Evolutionary conservation across 92 coral and sea anemone species (phyloP), one percentile per base, ranked within the genome.

Genomic region (Bergia sp.): DNA sequence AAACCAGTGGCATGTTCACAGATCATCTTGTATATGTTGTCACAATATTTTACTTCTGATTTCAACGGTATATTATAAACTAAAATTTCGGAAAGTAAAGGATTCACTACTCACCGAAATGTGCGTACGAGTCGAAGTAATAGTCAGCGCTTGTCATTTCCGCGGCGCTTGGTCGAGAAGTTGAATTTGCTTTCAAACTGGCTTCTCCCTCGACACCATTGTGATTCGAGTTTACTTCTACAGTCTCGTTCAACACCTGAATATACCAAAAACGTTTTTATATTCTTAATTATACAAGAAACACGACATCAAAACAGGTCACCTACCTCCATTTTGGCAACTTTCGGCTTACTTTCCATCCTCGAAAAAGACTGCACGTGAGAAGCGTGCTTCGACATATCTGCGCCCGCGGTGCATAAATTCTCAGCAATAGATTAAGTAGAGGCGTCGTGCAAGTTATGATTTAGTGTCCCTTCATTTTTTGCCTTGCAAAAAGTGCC

Each of bases 91-190:
- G 69, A 20, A 61, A 61, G 5, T 61, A 21, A 40, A 18, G 64
- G 72, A n/a, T 40, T 66, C 12, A n/a, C 42, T 81, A 74, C 98
- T 92, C 82, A 96, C 99, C 99, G 39, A 96, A 96, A 91, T 96
- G 99, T 37, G 98, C 99, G 82, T 96, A 96, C 53, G 99, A 96
- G 86, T 96, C 99, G 82, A 96, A 96, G 90, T 96, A 96, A 81
- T 96, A 96, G 82, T 96, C 99, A 16, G 99, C 99, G 55, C 99
- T 96, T 11, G 99, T 96, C 99, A 96, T 96, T 76, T 96, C 96
- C 3, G 95, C 85, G 8, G 96, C 97, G 41, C 78, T 37, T 44
- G 94, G 95, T 29, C 86, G 55, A 20, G 90, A 42, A 9, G 85
- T 90, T 13, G 44, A 37, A 8, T 72, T 82, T 42, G 72, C 79